A percentile compares a stretch with the other conserved stretches of the same genome.
phyloP scores from a whole-genome alignment of 1,140 invertebrate species.

The Diachasma alloeum region DNA sequence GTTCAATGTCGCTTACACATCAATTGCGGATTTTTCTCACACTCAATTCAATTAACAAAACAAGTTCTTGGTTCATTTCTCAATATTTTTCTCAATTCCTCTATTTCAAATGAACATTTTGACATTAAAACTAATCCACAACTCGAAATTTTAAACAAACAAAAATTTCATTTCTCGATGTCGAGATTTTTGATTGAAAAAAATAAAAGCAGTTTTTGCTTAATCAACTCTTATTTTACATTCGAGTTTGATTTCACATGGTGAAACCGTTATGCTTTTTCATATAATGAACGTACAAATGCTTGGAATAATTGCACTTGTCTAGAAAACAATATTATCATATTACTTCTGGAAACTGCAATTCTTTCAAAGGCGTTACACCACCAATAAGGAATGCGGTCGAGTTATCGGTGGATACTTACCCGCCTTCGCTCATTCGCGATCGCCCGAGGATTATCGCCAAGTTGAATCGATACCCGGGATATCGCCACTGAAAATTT shows the following conservation, averaged over 20 bases:
- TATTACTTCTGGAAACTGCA: conserved; percentile 30
- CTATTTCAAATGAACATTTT: too few relatives aligned
- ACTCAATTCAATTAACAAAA: background rate
- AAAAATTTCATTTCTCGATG: too few relatives aligned
- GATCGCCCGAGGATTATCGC: conserved; percentile 29
- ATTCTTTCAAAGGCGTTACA: conserved; percentile 23
- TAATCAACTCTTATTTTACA: background rate
- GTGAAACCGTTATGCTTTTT: background rate
- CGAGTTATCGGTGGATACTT: conserved; percentile 18
- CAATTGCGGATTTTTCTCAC: too few relatives aligned
- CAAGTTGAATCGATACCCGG: conserved; percentile 14
- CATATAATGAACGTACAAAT: background rate
- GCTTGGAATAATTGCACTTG: background rate
- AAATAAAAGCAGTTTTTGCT: background rate
- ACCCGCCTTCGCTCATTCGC: conserved; percentile 22
- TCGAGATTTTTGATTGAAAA: background rate
- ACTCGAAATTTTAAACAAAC: too few relatives aligned
- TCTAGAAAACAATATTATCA: conserved; percentile 24
- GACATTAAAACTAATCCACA: too few relatives aligned
- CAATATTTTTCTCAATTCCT: too few relatives aligned
- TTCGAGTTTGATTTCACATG: background rate
- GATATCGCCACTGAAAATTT: conserved; percentile 24
- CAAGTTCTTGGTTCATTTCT: background rate
- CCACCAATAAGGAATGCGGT: conserved; percentile 26
- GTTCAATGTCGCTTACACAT: too few relatives aligned